Evolutionary conservation across 2,113 vertebrate species (phyloP).

Genomic region (Sphyrna mokarran): DNA sequence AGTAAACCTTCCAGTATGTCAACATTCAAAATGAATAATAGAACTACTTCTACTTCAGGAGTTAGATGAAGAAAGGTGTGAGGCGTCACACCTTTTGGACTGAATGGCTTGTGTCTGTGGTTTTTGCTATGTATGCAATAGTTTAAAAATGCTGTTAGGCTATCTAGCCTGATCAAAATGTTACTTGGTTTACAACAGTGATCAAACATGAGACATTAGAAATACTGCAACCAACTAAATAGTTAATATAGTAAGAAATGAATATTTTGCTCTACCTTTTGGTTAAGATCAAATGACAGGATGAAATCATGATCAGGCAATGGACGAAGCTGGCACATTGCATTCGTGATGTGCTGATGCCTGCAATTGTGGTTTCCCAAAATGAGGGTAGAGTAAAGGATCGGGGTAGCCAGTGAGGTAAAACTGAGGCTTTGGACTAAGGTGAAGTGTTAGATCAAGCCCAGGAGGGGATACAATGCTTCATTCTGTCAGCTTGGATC

Average conservation of each 20-base stretch:
- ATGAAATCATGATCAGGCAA: too few species aligned
- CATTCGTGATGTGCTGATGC: too few species aligned
- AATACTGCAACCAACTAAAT: slow-evolving; percentile 5
- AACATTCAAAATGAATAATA: not conserved
- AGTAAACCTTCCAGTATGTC: not conserved
- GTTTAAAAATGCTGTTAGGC: not conserved
- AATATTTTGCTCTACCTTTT: not conserved
- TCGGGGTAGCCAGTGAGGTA: too few species aligned
- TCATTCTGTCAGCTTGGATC: too few species aligned
- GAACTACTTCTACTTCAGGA: not conserved
- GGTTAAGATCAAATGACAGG: too few species aligned
- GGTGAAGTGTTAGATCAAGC: too few species aligned
- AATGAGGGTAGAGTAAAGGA: too few species aligned
- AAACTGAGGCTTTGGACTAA: too few species aligned
- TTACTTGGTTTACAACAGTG: not conserved
- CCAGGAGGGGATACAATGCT: too few species aligned
- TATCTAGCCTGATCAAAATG: not conserved
- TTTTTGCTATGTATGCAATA: not conserved
- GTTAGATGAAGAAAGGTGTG: not conserved
- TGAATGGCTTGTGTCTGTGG: not conserved
- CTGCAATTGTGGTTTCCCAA: too few species aligned
- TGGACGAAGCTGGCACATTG: too few species aligned
- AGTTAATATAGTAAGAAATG: not conserved
- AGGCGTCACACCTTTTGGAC: not conserved
- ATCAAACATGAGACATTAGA: not conserved